Base-by-base conservation (phyloP, 2,797 vertebrate genomes). In the Microctenopoma steveboyesi region DNA sequence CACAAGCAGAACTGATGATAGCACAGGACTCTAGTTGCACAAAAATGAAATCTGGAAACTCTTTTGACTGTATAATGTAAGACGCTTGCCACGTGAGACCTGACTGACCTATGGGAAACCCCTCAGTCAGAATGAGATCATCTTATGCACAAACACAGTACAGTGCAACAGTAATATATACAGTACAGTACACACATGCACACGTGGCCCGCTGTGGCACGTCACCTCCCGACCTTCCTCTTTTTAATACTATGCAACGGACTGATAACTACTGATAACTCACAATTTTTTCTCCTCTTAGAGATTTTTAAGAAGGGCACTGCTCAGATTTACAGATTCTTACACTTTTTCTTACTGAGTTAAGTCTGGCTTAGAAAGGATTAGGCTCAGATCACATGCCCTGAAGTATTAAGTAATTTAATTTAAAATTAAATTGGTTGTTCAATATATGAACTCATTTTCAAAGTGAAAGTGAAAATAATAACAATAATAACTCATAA, bases 81-180 rank as follows among this genome's bases (percentile, higher is more conserved):
- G 42, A 14, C 66, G 56, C 22, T 22, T 51, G 83, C 39, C 64
- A 86, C 78, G 50, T 64, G 79, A 83, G 52, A 79, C 72, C 25
- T 33, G 2, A 39, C 72, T 80, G 86, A 84, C 62, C 61, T 55
- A 27, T 15, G 48, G 74, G 77, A 87, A 85, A 82, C 51, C 71
- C 76, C 66, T 71, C 47, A 52, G 72, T 73, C 65, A 72, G 56
- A 47, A 78, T 49, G 37, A 74, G 82, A 77, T 81, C 40, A 0
- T 42, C 51, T 89, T 77, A 47, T 81, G 73, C 88, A 89, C 51
- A 62, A 33, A 74, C 77, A 82, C 67, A 30, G 28, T 30, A 30
- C 28, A 30, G 28, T 30, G 28, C 49, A 42, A 35, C 33, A 35
- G 33, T 9, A 35, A 35, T 8, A 35, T 8, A 35, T 35, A 35